Base-by-base conservation (phyloP, 2,113 vertebrate genomes). In the Spermophilus dauricus region DNA sequence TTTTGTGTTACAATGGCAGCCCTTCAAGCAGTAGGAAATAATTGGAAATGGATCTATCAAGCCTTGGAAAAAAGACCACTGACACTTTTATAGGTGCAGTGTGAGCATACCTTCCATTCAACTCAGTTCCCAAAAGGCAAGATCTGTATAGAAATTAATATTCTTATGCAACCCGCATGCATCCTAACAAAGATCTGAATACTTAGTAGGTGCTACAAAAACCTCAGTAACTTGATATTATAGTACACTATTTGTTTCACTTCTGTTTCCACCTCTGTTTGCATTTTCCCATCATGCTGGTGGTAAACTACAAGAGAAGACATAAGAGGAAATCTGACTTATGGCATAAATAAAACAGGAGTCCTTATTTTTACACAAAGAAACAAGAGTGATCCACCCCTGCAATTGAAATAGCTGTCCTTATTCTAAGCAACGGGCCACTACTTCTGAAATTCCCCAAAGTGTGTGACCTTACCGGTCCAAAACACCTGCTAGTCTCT, bases 391-490 rank as follows among this genome's bases (percentile, higher is more conserved):
- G 37, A 87, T 4, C 58, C 24, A 13, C 51, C 42, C 48, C 5
- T 11, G 13, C 16, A 37, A 82, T 11, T 1, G 14, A 83, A 92
- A 76, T 0, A 67, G 34, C 58, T n/a, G 26, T 2, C 24, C 24
- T 89, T 45, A 34, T 14, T 61, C 22, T 69, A n/a, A 56, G 37
- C 30, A 9, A 69, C 3, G 5, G 39, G 10, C 28, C 14, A n/a
- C 16, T 6, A 8, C 7, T 39, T 65, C n/a, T 3, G 0, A 0
- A 26, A 72, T 32, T 88, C 8, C 0, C 82, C 39, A 2, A 78
- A 78, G 26, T 72, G 0, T 2, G 72, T 22, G 65, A 28, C 42
- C 94, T 96, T 92, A 99, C 99, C 99, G 99, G 94, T 99, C 97
- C 16, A 99, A 80, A 0, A 96, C 89, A 34, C 97, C 97, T 72